Evolutionary conservation across 1,140 invertebrate genomes (phyloP), one percentile per base, ranked within the genome.

Genomic region (Brachionus asplanchnoidis): DNA sequence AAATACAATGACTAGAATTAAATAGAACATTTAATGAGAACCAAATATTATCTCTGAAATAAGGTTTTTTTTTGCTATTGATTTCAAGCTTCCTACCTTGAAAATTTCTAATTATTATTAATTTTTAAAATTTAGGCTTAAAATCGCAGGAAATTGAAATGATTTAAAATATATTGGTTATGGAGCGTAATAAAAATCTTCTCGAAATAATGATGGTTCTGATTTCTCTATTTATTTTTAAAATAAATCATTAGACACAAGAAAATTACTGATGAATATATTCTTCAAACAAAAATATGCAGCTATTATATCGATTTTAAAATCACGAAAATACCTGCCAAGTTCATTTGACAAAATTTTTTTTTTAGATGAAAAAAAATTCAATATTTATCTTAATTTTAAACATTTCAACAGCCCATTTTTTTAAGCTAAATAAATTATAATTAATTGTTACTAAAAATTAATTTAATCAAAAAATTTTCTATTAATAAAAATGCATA

Each of bases 101-200:
- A 17, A 32, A 68, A 32, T 40, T 56, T 60, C 32, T 32, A 68
- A 32, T 68, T 68, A 68, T 11, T 66, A 68, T 28, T n/a, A 14
- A 68, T 36, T 14, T 14, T 68, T 68, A 32, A 65, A 32, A n/a
- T 68, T n/a, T 68, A 32, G 28, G 66, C 53, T 20, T 60, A 60
- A 68, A 68, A 32, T 68, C n/a, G 66, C 66, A 68, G 66, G 66
- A 68, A 68, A 68, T 68, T 36, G 66, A 20, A 68, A 68, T 68
- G 28, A 68, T 68, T 68, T 32, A 68, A 40, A 66, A 68, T 2
- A 40, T 11, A 68, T 32, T 68, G 66, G 8, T 68, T 68, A 14
- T 68, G 11, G 28, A 60, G 6, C 17, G 53, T 60, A 60, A 60
- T 60, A 60, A 20, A 60, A 60, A 60, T 60, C 53, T 23, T 20